phyloP scores from a whole-genome alignment of 1,140 invertebrate species.

The Portunus trituberculatus region DNA sequence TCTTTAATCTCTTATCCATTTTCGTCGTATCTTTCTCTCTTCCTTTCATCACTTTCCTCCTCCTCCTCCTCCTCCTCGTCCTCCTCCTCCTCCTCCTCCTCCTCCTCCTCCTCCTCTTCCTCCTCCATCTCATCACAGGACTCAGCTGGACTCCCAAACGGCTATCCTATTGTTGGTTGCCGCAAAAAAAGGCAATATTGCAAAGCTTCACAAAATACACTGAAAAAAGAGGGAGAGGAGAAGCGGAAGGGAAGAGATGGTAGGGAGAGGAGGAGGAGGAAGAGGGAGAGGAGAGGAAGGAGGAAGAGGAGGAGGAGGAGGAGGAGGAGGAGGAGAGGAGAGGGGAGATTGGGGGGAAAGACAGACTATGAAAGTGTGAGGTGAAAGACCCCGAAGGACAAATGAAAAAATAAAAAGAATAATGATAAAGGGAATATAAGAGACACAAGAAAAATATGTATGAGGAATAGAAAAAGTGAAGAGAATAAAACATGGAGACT shows the following conservation, averaged over 20 bases:
- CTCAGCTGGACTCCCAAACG: conserved; percentile 18
- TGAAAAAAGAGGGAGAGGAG: neutral
- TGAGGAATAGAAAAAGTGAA: neutral
- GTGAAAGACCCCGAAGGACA: neutral
- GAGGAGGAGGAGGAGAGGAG: neutral
- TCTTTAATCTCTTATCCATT: no score
- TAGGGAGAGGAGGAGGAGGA: neutral
- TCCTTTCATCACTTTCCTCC: neutral
- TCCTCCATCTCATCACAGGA: conserved; percentile 20
- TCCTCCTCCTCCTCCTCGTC: neutral
- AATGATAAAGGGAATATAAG: neutral
- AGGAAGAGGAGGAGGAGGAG: neutral
- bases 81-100: neutral
- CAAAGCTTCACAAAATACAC: conserved; percentile 4
- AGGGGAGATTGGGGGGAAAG: neutral
- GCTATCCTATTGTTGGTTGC: neutral
- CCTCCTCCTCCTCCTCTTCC: conserved; percentile 8
- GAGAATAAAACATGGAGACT: no score
- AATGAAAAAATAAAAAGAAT: neutral
- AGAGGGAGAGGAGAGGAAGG: neutral
- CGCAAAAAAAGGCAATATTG: conserved; percentile 14
- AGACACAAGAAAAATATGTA: neutral
- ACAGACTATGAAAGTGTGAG: neutral
- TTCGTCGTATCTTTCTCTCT: neutral
- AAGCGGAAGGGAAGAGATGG: neutral